These are phyloP conservation scores for Trogon melanurus DNA, from an alignment of 2,113 vertebrate species.

Conservation along the genomic window DNA sequence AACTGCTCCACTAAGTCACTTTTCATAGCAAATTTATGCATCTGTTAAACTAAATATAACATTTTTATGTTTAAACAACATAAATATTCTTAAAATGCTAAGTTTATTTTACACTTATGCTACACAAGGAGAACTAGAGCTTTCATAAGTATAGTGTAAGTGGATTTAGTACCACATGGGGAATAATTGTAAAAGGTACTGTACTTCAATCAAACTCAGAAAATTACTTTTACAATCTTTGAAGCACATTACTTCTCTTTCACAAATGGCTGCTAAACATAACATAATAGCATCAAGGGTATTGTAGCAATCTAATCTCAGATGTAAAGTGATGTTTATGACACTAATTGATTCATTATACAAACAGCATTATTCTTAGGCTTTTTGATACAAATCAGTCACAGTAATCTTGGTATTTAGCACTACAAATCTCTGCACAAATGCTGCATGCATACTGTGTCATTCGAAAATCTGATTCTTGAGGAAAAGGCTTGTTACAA, in stretches of 20 bases:
- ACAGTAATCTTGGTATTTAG: background rate
- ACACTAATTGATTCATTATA: background rate
- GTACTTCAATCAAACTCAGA: background rate
- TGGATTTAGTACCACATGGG: background rate
- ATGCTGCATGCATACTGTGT: background rate
- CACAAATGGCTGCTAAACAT: background rate
- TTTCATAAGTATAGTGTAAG: background rate
- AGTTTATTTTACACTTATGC: background rate
- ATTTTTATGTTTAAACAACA: background rate
- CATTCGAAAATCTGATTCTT: background rate
- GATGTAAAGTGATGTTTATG: slow-evolving; percentile 9
- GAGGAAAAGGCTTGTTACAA: background rate
- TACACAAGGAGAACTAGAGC: background rate
- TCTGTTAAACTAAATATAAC: background rate
- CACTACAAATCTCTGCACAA: background rate
- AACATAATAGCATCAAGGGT: background rate
- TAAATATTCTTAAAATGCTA: background rate
- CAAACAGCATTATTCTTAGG: background rate
- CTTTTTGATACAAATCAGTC: background rate
- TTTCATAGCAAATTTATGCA: background rate
- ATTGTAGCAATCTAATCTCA: background rate
- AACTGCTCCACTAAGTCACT: background rate
- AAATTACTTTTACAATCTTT: background rate
- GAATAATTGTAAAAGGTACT: background rate
- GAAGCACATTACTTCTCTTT: background rate